Evolutionary conservation across 1,140 invertebrate genomes (phyloP), one percentile per base, ranked within the genome.

Genomic region (Apocrypta bakeri): DNA sequence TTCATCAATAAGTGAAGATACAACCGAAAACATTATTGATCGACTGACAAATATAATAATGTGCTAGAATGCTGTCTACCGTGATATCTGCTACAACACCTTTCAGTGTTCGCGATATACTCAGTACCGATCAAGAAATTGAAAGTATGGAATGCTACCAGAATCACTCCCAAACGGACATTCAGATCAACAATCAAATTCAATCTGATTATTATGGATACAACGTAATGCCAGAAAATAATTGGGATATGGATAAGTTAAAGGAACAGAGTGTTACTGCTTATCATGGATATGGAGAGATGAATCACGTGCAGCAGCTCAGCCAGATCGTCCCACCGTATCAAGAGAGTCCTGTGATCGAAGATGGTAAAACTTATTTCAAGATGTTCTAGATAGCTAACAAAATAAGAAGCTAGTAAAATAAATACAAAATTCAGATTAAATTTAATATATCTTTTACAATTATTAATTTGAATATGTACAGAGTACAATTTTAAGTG

Each of bases 101-200:
- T 21, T 96, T 96, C 88, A 96, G 95, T 75, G 96, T 96, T 83
- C 95, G 96, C 84, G 95, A 96, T 84, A 96, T 96, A 87, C 90
- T 96, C 77, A 96, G 86, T 85, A 90, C 88, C 31, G 89, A 91
- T 83, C 91, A 91, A 29, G 88, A 90, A 33, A 84, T 91, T 0
- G 85, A 86, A 3, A 80, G 71, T 11, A 92, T 92, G 91, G 91
- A 92, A 78, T 91, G 90, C 68, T 92, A 90, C 61, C 82, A 86
- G 0, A 24, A 75, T 1, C 87, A 88, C 27, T 84, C 88, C 11
- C 90, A 92, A 73, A 86, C 48, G 61, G 87, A 83, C 29, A 77
- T 79, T 1, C 88, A 87, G 21, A 66, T 84, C 33, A 42, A 24
- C 33, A 74, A 80, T 17, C 84, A 85, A 21, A 85, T 89, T 24